Evolutionary conservation across 1,140 invertebrate genomes (phyloP), one percentile per base, ranked within the genome.

Genomic region (Lucilia cuprina): DNA sequence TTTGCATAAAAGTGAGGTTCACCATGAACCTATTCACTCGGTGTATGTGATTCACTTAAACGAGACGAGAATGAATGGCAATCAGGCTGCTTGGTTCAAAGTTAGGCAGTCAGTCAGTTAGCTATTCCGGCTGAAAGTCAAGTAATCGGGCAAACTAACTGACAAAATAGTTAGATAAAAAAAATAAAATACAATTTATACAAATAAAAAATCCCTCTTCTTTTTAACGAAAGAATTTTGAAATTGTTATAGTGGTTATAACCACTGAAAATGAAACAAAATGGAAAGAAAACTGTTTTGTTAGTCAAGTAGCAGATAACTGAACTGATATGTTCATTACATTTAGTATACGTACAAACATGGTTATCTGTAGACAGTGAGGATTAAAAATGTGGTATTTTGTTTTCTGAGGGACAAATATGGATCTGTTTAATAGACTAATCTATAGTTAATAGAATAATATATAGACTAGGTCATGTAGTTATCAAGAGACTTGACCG

Each of bases 21-120:
- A 78, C 75, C 75, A 78, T 78, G 75, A 78, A 78, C 75, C 75
- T 78, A 19, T 78, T 78, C 75, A 78, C 75, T 78, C 34, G 49
- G 75, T 75, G n/a, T 30, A 30, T 60, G 55, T 70, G 19, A 70
- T 70, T 70, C 21, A 21, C 65, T 70, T 70, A 70, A 70, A 19
- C 25, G n/a, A 70, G 65, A 25, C 65, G 65, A 49, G 19, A 78
- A 78, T 70, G 35, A 12, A 35, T 78, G 35, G n/a, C 34, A 41
- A 47, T 41, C 75, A 41, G 75, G 75, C 75, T n/a, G 35, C 0
- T 19, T 9, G 17, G 41, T 41, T 41, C 25, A n/a, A 30, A 35
- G 35, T 14, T 34, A n/a, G 35, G 17, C n/a, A 47, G 34, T 5
- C 65, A 12, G n/a, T 7, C 65, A 70, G 65, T 30, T 3, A 30